phyloP scores from a whole-genome alignment of 2,113 vertebrate genomes.

The Hemicordylus capensis region DNA sequence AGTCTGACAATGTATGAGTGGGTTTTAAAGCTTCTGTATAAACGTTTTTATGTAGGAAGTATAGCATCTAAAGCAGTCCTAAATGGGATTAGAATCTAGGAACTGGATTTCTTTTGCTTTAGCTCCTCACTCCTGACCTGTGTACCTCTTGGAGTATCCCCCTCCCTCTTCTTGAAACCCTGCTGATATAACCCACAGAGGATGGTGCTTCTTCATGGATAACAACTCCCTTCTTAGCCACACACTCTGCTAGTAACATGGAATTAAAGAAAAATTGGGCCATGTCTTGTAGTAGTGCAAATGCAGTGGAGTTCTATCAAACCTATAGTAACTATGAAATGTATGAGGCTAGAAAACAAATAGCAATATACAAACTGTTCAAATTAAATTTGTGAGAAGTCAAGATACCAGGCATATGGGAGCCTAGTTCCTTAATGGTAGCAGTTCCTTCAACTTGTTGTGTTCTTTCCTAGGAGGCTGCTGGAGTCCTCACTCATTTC shows the following conservation, averaged over 20 bases:
- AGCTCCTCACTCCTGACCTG: neutral
- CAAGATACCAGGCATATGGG: neutral
- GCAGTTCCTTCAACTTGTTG: conserved; percentile 38
- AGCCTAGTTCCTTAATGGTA: conserved; percentile 49
- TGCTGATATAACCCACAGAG: no score
- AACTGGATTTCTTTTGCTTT: neutral
- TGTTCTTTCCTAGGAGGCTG: conserved; percentile 86
- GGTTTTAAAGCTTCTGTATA: no score
- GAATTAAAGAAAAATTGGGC: conserved; percentile 7
- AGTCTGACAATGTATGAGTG: no score
- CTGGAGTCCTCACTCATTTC: conserved; percentile 96
- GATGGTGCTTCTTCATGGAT: neutral
- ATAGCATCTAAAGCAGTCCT: neutral
- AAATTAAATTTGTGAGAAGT: neutral
- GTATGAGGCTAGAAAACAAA: conserved; percentile 1
- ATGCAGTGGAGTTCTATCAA: conserved; percentile 20
- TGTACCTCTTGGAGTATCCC: no score
- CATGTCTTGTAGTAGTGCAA: conserved; percentile 15
- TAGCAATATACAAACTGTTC: neutral
- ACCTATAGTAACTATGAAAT: neutral
- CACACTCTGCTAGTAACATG: neutral
- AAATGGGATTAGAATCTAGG: neutral
- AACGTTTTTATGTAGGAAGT: neutral
- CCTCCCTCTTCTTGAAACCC: no score
- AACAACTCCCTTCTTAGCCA: neutral